Evolutionary conservation across 2,888 invertebrate genomes (phyloP).

Genomic region (Hyles lineata): DNA sequence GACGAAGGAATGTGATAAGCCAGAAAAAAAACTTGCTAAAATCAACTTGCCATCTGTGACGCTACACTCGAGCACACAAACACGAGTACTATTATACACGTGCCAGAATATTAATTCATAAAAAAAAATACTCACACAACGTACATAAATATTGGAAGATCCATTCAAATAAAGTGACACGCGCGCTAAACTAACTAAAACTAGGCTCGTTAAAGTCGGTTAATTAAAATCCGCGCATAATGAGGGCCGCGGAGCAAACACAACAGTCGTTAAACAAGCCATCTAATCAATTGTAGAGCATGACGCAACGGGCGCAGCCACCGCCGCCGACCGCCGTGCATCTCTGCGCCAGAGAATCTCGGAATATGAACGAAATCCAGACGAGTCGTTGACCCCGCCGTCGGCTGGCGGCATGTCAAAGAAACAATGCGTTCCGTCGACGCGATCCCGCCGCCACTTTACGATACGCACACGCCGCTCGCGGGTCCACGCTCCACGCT

Average conservation of each 20-base stretch:
- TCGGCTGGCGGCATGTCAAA: constrained; percentile 75
- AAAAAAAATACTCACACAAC: neutral
- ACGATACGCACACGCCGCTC: constrained; percentile 40
- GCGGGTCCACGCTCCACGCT: constrained; percentile 1
- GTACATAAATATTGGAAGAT: neutral
- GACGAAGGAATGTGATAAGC: constrained; percentile 4
- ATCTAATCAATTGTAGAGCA: constrained; percentile 33
- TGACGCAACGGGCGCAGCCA: constrained; percentile 49
- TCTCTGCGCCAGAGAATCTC: constrained; percentile 55
- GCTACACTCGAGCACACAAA: neutral
- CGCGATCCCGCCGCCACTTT: constrained; percentile 47
- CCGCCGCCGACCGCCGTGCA: constrained; percentile 42
- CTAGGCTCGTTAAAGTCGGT: constrained; percentile 7
- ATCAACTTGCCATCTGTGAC: neutral
- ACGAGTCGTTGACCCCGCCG: constrained; percentile 77
- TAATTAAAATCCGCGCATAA: constrained; percentile 25
- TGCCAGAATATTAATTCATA: constrained; percentile 4
- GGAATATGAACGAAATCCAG: constrained; percentile 79
- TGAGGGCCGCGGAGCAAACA: constrained; percentile 19
- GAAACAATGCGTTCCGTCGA: constrained; percentile 73
- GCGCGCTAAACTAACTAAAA: constrained; percentile 6
- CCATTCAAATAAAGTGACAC: constrained; percentile 19
- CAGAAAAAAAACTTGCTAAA: neutral
- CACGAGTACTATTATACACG: constrained; percentile 15
- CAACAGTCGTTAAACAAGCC: constrained; percentile 25